A percentile compares a stretch with the other conserved stretches of the same genome.
Evolutionary conservation across 2,888 invertebrate species (phyloP).

Genomic region (Calameuta idolon): DNA sequence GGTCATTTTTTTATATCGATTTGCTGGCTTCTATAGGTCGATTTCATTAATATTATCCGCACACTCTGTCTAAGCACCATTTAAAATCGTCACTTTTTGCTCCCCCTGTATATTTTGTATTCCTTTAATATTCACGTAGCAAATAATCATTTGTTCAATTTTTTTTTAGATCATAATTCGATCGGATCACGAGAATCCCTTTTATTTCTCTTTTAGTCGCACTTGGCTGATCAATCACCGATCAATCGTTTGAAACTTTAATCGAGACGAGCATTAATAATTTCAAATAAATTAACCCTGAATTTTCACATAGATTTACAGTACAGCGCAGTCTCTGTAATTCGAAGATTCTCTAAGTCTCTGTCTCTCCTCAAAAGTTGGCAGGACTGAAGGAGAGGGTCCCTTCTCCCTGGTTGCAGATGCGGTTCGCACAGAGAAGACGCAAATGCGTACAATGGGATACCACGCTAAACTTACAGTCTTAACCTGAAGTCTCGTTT

Average conservation of each 20-base stretch:
- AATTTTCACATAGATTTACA: neutral
- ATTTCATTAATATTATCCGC: neutral
- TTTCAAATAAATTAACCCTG: no score
- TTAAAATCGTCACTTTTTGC: neutral
- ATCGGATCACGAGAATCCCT: neutral
- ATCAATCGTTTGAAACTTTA: neutral
- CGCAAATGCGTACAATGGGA: no score
- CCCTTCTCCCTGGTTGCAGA: no score
- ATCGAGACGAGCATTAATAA: neutral
- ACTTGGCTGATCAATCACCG: neutral
- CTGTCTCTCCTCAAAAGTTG: no score
- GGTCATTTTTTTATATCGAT: constrained; percentile 39
- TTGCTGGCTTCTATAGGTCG: neutral
- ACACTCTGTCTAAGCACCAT: neutral
- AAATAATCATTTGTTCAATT: neutral
- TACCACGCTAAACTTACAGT: no score
- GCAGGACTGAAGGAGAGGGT: no score
- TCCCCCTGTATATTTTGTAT: neutral
- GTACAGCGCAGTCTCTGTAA: no score
- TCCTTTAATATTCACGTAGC: neutral
- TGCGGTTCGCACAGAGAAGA: no score
- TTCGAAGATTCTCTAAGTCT: no score
- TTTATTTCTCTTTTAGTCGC: neutral
- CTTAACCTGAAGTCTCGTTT: no score
- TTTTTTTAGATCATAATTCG: neutral